Percentiles rank a stretch among this genome's conserved stretches.
Conservation (phyloP, 2,113 vertebrate species). For the Cyphomyrus plagiostoma region DNA sequence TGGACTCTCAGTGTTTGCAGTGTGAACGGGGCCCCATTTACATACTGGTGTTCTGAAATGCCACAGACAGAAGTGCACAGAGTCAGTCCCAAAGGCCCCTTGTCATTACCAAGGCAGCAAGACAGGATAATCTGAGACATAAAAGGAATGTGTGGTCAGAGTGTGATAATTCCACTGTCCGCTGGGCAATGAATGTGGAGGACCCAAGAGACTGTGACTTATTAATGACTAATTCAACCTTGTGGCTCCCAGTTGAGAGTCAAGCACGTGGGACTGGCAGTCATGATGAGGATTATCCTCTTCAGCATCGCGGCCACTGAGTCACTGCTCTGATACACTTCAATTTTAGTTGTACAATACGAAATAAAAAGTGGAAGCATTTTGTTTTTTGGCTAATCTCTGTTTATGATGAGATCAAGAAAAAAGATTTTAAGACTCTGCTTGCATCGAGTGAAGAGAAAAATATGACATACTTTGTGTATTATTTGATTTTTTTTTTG, state of each 20-base stretch:
- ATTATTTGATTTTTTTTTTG: not conserved
- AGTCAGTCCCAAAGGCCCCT: conserved; percentile 44
- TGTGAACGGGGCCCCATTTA: not conserved
- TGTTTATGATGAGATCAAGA: not conserved
- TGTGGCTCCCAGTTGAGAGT: conserved; percentile 29
- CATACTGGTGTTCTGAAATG: conserved; percentile 17
- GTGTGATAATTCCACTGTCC: conserved; percentile 30
- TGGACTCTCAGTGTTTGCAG: not conserved
- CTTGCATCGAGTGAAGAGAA: not conserved
- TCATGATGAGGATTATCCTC: not conserved
- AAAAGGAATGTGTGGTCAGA: conserved; percentile 26
- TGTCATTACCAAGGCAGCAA: conserved; percentile 32
- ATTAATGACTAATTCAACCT: conserved; percentile 35
- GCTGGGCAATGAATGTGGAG: conserved; percentile 26
- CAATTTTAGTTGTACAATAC: not conserved
- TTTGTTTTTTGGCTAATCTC: not conserved
- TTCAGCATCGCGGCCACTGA: conserved; percentile 2
- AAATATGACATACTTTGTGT: not conserved
- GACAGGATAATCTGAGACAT: conserved; percentile 33
- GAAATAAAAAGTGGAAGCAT: not conserved
- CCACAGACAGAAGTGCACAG: conserved; percentile 39
- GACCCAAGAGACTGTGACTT: conserved; percentile 8
- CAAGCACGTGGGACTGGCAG: conserved; percentile 15
- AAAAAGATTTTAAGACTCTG: not conserved
- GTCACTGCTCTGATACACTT: not conserved